phyloP scores from a whole-genome alignment of 2,888 invertebrate genomes.

The Ceraclea dissimilis region DNA sequence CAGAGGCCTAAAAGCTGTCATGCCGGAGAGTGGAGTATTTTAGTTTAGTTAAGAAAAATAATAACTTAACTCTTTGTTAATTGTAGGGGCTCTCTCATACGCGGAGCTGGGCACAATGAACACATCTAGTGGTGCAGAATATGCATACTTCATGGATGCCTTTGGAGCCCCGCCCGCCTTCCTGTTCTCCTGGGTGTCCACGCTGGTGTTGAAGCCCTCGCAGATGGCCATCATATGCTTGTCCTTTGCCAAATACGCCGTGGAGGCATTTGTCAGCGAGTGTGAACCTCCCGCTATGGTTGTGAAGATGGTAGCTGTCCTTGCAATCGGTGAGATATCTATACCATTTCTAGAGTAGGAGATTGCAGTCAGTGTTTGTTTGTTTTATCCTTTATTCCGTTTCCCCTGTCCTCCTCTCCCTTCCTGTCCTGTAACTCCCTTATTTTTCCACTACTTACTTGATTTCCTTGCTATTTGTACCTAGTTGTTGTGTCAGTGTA shows the following conservation, averaged over 20 bases:
- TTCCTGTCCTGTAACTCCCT: too few relatives aligned
- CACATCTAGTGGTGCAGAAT: slow-evolving; percentile 90
- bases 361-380: too few relatives aligned
- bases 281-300: slow-evolving; percentile 82
- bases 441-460: too few relatives aligned
- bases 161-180: slow-evolving; percentile 89
- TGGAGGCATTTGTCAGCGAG: slow-evolving; percentile 80
- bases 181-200: slow-evolving; percentile 90
- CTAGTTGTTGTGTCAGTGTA: too few relatives aligned
- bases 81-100: slow-evolving; percentile 80
- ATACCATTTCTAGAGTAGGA: too few relatives aligned
- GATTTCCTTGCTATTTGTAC: too few relatives aligned
- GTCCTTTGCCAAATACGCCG: slow-evolving; percentile 89
- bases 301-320: slow-evolving; percentile 81
- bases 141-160: slow-evolving; percentile 93
- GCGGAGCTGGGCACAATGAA: slow-evolving; percentile 94
- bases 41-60: too few relatives aligned
- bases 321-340: slow-evolving; percentile 67
- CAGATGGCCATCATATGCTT: slow-evolving; percentile 92
- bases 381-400: too few relatives aligned
- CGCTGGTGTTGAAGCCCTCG: slow-evolving; percentile 85
- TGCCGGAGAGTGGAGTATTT: too few relatives aligned
- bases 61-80: too few relatives aligned
- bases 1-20: too few relatives aligned
- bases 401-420: too few relatives aligned